Conservation (phyloP, 2,888 invertebrate species). For the Scaptomyza cyrtandrae region DNA sequence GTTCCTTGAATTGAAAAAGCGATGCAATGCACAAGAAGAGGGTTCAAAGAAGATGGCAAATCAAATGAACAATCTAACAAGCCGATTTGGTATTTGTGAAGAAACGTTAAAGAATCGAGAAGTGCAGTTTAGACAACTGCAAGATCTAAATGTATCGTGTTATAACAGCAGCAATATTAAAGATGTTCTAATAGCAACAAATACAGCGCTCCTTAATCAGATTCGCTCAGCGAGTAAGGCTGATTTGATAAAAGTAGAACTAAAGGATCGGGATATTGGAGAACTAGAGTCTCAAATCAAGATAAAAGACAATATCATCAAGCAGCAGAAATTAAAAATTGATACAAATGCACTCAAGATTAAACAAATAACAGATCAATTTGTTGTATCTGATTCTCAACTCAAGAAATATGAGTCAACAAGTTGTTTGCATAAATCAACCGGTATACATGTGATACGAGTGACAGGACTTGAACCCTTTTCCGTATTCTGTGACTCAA, state of each 20-base stretch:
- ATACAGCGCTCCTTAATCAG: slow-evolving; percentile 26
- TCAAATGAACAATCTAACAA: neutral
- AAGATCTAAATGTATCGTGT: slow-evolving; percentile 28
- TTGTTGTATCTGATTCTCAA: neutral
- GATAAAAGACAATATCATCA: neutral
- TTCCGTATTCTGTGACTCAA: slow-evolving; percentile 85
- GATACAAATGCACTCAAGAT: neutral
- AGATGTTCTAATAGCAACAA: slow-evolving; percentile 32
- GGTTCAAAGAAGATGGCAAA: slow-evolving; percentile 7
- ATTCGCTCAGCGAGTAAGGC: slow-evolving; percentile 12
- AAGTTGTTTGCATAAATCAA: slow-evolving; percentile 22
- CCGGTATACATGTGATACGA: slow-evolving; percentile 31
- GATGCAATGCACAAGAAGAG: neutral
- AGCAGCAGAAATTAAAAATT: slow-evolving; percentile 8
- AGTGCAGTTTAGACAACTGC: slow-evolving; percentile 26
- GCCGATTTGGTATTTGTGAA: slow-evolving; percentile 20
- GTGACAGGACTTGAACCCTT: slow-evolving; percentile 83
- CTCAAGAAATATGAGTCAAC: slow-evolving; percentile 22
- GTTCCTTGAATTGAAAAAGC: slow-evolving; percentile 15
- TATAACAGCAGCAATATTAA: slow-evolving; percentile 32
- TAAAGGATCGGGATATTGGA: slow-evolving; percentile 24
- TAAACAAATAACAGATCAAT: neutral
- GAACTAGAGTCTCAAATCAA: slow-evolving; percentile 17
- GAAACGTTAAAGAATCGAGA: slow-evolving; percentile 17
- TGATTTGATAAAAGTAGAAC: slow-evolving; percentile 20